A percentile compares a stretch with the other conserved stretches of the same genome.
phyloP scores from a whole-genome alignment of 2,797 vertebrate genomes.

The Typhlichthys subterraneus region DNA sequence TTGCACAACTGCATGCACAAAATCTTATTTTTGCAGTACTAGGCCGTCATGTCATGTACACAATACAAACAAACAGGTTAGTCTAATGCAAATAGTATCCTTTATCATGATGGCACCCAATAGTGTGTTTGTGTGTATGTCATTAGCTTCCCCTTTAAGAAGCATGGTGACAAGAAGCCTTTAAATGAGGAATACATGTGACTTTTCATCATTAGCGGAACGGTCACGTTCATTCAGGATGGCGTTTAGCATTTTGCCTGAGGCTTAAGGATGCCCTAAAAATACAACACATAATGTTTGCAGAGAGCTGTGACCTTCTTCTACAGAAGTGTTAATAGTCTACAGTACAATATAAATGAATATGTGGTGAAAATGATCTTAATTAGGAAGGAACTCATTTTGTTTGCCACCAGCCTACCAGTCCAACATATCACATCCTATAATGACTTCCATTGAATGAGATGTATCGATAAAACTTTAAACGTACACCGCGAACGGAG shows the following conservation, averaged over 20 bases:
- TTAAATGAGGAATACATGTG: constrained; percentile 49
- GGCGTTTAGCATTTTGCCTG: constrained; percentile 51
- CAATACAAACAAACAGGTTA: too few relatives aligned
- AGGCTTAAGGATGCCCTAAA: constrained; percentile 63
- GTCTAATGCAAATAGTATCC: neutral
- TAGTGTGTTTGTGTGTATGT: neutral
- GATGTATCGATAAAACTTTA: constrained; percentile 53
- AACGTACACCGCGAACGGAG: constrained; percentile 30
- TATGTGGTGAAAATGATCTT: constrained; percentile 68
- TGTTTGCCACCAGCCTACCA: constrained; percentile 64
- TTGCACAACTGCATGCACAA: neutral
- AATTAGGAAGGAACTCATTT: constrained; percentile 70
- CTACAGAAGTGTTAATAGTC: constrained; percentile 38
- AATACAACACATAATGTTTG: constrained; percentile 45
- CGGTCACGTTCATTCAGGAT: constrained; percentile 58
- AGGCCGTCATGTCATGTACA: too few relatives aligned
- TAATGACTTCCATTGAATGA: constrained; percentile 71
- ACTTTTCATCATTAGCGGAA: constrained; percentile 59
- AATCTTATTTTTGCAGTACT: too few relatives aligned
- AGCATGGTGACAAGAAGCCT: constrained; percentile 16
- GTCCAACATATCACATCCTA: constrained; percentile 49
- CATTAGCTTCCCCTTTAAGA: constrained; percentile 21
- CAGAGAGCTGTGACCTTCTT: constrained; percentile 63
- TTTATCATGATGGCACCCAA: too few relatives aligned
- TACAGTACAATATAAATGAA: constrained; percentile 60